phyloP scores from a whole-genome alignment of 1,140 invertebrate genomes.

The Pteromalus puparum region DNA sequence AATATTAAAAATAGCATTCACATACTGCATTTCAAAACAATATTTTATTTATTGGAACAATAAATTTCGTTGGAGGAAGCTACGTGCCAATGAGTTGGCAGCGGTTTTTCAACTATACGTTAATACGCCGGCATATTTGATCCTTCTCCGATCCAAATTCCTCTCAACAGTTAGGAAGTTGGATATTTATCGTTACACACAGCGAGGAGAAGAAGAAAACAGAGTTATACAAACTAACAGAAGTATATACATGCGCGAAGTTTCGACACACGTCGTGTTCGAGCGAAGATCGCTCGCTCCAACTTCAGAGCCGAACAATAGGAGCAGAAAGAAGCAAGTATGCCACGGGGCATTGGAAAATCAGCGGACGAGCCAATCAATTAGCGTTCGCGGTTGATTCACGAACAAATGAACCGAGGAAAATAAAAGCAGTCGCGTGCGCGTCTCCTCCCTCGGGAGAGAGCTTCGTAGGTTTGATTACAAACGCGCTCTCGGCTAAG shows the following conservation, averaged over 20 bases:
- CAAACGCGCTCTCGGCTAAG: neutral
- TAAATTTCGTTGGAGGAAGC: no score
- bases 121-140: no score
- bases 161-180: no score
- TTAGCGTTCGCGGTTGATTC: constrained; percentile 19
- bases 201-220: no score
- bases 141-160: no score
- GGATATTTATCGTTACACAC: no score
- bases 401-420: constrained; percentile 40
- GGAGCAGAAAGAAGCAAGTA: constrained; percentile 9
- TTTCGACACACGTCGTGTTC: neutral
- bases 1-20: no score
- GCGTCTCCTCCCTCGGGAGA: neutral
- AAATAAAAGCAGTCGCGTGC: constrained; percentile 16
- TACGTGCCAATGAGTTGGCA: no score
- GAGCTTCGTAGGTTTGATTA: constrained; percentile 22
- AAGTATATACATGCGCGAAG: neutral
- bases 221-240: neutral
- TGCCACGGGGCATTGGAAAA: constrained; percentile 4
- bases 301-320: constrained; percentile 23
- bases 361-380: constrained; percentile 38
- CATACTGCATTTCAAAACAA: no score
- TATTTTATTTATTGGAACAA: no score
- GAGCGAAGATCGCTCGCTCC: neutral
- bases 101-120: no score